Evolutionary conservation across 2,113 vertebrate genomes (phyloP).

Genomic region (Poeciliopsis turrubarensis): DNA sequence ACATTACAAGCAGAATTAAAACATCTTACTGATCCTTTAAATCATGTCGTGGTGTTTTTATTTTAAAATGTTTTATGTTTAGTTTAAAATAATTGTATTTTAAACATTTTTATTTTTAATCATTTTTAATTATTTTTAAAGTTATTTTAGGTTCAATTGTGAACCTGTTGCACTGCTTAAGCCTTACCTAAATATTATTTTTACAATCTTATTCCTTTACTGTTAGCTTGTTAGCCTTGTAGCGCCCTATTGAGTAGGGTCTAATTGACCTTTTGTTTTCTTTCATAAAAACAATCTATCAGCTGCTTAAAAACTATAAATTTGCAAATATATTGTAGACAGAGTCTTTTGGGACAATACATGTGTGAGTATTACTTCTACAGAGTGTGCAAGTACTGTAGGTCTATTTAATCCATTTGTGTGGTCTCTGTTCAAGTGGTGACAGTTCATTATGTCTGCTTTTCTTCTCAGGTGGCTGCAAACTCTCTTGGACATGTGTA

Average conservation of each 20-base stretch:
- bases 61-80: too few relatives aligned
- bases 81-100: too few relatives aligned
- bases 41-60: too few relatives aligned
- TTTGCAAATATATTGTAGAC: too few relatives aligned
- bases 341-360: not conserved
- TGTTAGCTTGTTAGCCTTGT: not conserved
- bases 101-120: too few relatives aligned
- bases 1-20: too few relatives aligned
- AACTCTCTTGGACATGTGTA: conserved; percentile 21
- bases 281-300: not conserved
- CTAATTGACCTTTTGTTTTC: not conserved
- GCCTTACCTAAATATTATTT: not conserved
- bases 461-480: not conserved
- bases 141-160: too few relatives aligned
- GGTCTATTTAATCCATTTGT: not conserved
- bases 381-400: not conserved
- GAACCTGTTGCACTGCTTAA: not conserved
- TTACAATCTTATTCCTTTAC: not conserved
- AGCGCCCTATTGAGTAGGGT: not conserved
- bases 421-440: not conserved
- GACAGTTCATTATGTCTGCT: conserved; percentile 2
- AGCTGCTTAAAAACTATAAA: not conserved
- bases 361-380: not conserved
- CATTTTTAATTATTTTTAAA: too few relatives aligned
- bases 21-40: too few relatives aligned